Conservation (phyloP, 2,888 invertebrate genomes). For the Barypeithes pellucidus region DNA sequence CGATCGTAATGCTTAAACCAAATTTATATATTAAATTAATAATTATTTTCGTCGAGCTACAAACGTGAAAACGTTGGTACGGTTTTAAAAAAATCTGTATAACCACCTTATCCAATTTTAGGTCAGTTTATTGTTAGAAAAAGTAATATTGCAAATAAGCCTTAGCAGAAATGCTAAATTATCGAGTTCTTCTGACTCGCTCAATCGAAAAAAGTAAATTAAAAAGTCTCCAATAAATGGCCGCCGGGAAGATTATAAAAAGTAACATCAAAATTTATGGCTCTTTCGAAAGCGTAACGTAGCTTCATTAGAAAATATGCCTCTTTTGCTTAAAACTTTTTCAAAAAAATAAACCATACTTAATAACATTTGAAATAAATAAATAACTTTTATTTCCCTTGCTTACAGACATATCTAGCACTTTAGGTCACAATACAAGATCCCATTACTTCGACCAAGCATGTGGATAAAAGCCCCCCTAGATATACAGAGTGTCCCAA, state of each 20-base stretch:
- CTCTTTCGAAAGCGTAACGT: no score
- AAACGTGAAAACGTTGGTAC: no score
- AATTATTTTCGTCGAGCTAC: no score
- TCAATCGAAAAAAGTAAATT: no score
- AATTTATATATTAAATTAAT: no score
- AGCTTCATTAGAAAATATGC: background rate
- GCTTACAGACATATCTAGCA: slow-evolving; percentile 1
- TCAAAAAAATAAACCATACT: slow-evolving; percentile 16
- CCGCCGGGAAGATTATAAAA: no score
- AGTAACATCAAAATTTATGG: no score
- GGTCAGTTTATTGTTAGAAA: slow-evolving; percentile 6
- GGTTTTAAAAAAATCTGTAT: slow-evolving; percentile 4
- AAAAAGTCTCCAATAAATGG: background rate
- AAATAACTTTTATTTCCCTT: slow-evolving; percentile 2
- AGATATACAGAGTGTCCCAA: no score
- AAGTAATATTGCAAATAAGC: background rate
- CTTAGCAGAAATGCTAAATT: background rate
- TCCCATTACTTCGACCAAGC: no score
- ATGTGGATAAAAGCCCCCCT: no score
- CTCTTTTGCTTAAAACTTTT: background rate
- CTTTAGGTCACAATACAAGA: background rate
- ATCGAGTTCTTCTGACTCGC: background rate
- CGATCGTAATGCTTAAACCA: no score
- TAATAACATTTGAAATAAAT: slow-evolving; percentile 29
- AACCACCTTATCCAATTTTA: no score